Base-by-base conservation (phyloP, 2,113 vertebrate species). In the Urocolius indicus region DNA sequence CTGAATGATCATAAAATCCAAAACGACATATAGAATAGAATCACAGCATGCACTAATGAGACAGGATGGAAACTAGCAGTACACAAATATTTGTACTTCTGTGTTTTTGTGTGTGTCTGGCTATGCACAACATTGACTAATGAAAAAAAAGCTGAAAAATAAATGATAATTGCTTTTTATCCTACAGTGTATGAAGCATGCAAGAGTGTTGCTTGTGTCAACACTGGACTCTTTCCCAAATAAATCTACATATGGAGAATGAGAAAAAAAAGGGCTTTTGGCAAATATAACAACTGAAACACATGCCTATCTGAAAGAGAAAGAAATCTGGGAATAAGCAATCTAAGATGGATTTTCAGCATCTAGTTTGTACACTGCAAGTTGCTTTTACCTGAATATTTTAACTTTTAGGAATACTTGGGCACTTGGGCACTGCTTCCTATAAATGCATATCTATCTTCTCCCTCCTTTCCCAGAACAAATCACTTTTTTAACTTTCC, bases 151-250 rank as follows among this genome's bases (percentile, higher is more conserved):
- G 20, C 49, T 89, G 59, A 57, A 91, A 92, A 88, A 71, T 30
- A 84, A 76, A 92, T 82, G 6, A 49, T 88, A 76, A 91, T 90
- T 88, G 76, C 15, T 87, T 86, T 90, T 77, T 49, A 36, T 83
- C 46, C 10, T 52, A 65, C 30, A 90, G 38, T 79, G 89, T 72
- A 61, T 82, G 91, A 92, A 95, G 79, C 49, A 51, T 69, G 46
- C 24, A 73, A 72, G 30, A 91, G 46, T 43, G 18, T 54, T 84
- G 51, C 68, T 83, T 82, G 22, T 83, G 74, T 85, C 78, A 92
- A 29, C 71, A 46, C 27, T 52, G 48, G 41, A 43, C 22, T 84
- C 20, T 63, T 80, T 73, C 73, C 15, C 71, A 93, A 77, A 92
- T 20, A 91, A 78, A 89, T 52, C 43, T 87, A 76, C 61, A 52